Conservation (phyloP, 2,113 vertebrate species). For the Tichodroma muraria region DNA sequence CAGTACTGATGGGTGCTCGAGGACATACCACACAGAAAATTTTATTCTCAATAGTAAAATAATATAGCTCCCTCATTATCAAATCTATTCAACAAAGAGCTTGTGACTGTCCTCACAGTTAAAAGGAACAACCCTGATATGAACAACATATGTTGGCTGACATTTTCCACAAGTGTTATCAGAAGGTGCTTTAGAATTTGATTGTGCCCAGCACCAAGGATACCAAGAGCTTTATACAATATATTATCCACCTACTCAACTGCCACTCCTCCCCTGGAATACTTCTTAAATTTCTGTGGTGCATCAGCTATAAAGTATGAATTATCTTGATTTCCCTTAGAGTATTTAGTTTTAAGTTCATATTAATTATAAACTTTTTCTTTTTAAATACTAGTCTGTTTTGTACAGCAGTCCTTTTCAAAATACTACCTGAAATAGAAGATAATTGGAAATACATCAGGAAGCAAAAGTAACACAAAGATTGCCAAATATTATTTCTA, state of each 20-base stretch:
- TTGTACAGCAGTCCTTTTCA: background rate
- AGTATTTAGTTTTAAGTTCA: background rate
- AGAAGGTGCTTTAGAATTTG: background rate
- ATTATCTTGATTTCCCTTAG: background rate
- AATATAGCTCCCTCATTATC: background rate
- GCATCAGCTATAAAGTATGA: background rate
- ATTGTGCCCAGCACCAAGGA: background rate
- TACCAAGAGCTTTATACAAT: background rate
- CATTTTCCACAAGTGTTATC: background rate
- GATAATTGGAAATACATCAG: background rate
- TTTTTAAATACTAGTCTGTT: background rate
- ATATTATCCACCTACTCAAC: background rate
- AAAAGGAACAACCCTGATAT: background rate
- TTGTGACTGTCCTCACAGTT: background rate
- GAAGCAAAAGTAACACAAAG: background rate
- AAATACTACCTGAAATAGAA: background rate
- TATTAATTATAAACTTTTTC: background rate
- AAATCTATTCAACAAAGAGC: background rate
- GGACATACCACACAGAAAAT: background rate
- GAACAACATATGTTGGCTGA: background rate
- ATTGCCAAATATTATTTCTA: background rate
- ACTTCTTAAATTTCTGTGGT: background rate
- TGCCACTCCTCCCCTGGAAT: background rate
- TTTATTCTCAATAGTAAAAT: background rate
- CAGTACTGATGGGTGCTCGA: background rate